These are phyloP conservation scores for Atractosteus spatula DNA, from an alignment of 2,113 vertebrate genomes.

Conservation along the genomic window DNA sequence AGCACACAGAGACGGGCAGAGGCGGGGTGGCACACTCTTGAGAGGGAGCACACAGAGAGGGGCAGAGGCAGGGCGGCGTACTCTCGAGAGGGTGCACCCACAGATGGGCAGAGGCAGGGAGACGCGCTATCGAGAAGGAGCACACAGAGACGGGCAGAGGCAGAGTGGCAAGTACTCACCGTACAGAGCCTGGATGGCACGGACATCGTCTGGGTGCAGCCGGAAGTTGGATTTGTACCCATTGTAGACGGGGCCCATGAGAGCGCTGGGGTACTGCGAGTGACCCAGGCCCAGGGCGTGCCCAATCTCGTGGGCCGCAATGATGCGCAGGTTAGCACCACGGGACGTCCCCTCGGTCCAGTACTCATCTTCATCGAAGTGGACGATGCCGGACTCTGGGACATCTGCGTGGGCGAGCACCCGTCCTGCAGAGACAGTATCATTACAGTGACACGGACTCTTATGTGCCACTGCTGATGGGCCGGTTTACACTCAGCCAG, in stretches of 20 bases:
- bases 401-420: slow-evolving; percentile 80
- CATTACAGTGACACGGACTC: no score
- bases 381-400: slow-evolving; percentile 74
- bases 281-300: slow-evolving; percentile 82
- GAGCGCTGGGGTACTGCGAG: slow-evolving; percentile 64
- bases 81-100: no score
- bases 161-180: slow-evolving; percentile 55
- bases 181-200: slow-evolving; percentile 78
- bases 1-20: no score
- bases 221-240: slow-evolving; percentile 70
- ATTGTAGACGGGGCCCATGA: slow-evolving; percentile 78
- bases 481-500: not conserved
- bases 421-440: slow-evolving; percentile 50
- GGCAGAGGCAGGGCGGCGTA: no score
- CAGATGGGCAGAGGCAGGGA: no score
- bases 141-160: not conserved
- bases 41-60: no score
- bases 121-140: no score
- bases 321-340: slow-evolving; percentile 76
- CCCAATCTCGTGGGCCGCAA: slow-evolving; percentile 81
- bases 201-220: slow-evolving; percentile 75
- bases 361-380: slow-evolving; percentile 76
- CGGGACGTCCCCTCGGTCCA: slow-evolving; percentile 73
- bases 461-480: no score
- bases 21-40: not conserved